Evolutionary conservation across 2,888 invertebrate species (phyloP).

Genomic region (Odontothrips loti): DNA sequence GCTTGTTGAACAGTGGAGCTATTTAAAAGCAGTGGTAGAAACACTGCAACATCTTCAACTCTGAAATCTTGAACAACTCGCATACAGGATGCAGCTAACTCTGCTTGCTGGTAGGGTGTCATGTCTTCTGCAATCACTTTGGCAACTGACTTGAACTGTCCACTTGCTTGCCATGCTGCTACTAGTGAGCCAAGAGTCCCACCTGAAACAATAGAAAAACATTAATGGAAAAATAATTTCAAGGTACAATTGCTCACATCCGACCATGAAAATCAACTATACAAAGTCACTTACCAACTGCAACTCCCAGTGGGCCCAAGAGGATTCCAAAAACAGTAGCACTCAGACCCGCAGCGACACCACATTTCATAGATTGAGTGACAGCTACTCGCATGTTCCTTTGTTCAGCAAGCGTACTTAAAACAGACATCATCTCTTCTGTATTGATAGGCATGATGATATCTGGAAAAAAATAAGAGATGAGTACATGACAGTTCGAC

Average conservation of each 20-base stretch:
- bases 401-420: neutral
- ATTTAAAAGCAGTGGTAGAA: neutral
- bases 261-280: neutral
- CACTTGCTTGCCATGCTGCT: neutral
- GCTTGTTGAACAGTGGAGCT: neutral
- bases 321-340: neutral
- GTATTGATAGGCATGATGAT: neutral
- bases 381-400: neutral
- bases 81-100: constrained; percentile 13
- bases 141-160: neutral
- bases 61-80: neutral
- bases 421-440: neutral
- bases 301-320: neutral
- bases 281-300: neutral
- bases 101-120: neutral
- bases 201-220: neutral
- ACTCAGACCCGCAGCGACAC: neutral
- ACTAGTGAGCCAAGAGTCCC: neutral
- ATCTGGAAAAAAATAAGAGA: neutral
- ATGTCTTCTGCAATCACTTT: neutral
- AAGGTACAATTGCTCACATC: neutral
- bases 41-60: neutral
- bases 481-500: no score
- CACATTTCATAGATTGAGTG: neutral
- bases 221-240: neutral